A percentile compares a stretch with the other conserved stretches of the same genome.
phyloP scores from a whole-genome alignment of 2,797 vertebrate species.

The Rhinella marina region DNA sequence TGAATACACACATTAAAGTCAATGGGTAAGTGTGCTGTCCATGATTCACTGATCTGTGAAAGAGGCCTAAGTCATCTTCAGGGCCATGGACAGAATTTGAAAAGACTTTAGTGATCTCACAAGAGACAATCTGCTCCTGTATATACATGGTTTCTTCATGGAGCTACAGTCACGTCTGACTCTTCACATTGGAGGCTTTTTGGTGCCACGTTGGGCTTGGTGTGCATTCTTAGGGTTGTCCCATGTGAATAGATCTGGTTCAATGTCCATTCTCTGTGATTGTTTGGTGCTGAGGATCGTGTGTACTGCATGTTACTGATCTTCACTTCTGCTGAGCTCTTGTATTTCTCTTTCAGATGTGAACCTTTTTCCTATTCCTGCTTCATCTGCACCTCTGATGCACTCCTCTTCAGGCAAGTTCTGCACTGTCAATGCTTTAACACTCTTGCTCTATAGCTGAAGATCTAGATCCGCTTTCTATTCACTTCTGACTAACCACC shows the following conservation, averaged over 20 bases:
- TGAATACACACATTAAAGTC: too few relatives aligned
- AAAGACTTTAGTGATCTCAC: too few relatives aligned
- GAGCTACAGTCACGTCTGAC: neutral
- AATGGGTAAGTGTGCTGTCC: too few relatives aligned
- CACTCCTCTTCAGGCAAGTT: conserved; percentile 97
- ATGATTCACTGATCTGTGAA: too few relatives aligned
- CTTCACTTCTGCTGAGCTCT: conserved; percentile 75
- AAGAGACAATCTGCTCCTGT: too few relatives aligned
- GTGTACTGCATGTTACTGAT: neutral
- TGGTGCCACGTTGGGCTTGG: neutral
- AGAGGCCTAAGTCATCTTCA: too few relatives aligned
- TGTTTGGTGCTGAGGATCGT: neutral
- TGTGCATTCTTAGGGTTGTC: neutral
- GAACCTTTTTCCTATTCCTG: conserved; percentile 90
- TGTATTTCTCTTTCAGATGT: conserved; percentile 94
- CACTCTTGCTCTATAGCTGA: conserved; percentile 11
- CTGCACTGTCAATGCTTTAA: conserved; percentile 66
- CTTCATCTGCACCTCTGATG: conserved; percentile 94
- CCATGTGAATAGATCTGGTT: neutral
- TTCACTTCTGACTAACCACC: neutral
- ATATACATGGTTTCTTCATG: too few relatives aligned
- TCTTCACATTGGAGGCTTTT: neutral
- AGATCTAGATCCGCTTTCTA: neutral
- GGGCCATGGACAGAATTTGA: too few relatives aligned
- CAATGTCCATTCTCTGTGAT: neutral